phyloP scores from a whole-genome alignment of 2,113 vertebrate species.

The Litocranius walleri region DNA sequence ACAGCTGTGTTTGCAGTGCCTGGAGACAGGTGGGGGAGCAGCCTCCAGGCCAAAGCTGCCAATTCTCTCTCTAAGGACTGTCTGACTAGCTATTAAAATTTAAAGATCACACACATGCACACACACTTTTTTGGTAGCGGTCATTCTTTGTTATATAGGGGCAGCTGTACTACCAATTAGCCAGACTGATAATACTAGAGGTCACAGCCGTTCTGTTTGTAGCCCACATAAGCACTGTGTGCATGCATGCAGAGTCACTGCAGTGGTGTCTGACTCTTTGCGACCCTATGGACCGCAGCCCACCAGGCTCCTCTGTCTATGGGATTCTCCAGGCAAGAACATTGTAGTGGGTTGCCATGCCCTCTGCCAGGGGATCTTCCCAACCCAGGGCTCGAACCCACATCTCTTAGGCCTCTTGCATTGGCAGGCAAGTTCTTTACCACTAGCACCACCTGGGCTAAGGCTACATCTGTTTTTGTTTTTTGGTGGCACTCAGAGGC shows the following conservation, averaged over 20 bases:
- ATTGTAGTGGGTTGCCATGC: neutral
- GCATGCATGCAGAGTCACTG: neutral
- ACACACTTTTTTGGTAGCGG: neutral
- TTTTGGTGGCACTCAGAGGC: neutral
- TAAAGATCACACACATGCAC: neutral
- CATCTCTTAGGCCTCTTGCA: neutral
- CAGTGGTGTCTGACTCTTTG: neutral
- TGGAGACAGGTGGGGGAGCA: constrained; percentile 64
- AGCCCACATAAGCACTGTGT: neutral
- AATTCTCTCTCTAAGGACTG: constrained; percentile 55
- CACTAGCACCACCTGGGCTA: neutral
- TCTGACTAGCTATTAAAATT: constrained; percentile 5
- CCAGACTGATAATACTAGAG: neutral
- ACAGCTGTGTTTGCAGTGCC: constrained; percentile 67
- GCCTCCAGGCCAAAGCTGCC: constrained; percentile 25
- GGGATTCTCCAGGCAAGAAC: neutral
- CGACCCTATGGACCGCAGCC: neutral
- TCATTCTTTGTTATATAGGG: neutral
- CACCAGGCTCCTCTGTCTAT: neutral
- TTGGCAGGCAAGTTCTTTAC: neutral
- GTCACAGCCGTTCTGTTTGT: neutral
- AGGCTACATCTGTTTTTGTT: neutral
- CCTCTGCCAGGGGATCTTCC: neutral
- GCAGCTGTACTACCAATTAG: neutral
- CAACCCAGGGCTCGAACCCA: neutral